Evolutionary conservation across 2,113 vertebrate genomes (phyloP).

Genomic region (Python bivittatus): DNA sequence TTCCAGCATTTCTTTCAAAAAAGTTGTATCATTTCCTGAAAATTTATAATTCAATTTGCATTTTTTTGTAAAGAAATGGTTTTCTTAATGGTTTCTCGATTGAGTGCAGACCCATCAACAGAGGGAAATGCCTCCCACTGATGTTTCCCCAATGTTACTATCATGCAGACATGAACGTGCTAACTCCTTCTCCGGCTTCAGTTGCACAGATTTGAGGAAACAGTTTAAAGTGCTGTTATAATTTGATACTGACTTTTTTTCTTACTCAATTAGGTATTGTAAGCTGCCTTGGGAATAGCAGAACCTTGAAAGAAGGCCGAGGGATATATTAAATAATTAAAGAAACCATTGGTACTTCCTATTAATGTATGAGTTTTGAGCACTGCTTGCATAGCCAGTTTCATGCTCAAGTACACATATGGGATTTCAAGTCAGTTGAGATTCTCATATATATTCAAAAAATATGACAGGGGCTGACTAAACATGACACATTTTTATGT

Average conservation of each 20-base stretch:
- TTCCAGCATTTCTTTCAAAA: not conserved
- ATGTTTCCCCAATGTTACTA: not conserved
- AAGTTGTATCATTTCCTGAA: not conserved
- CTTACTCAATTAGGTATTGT: not conserved
- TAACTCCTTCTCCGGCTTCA: not conserved
- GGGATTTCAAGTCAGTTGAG: not conserved
- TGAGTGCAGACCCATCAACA: not conserved
- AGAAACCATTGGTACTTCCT: not conserved
- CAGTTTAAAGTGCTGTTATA: not conserved
- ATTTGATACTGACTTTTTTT: not conserved
- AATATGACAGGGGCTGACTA: conserved; percentile 22
- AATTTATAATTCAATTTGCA: not conserved
- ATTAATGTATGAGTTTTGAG: not conserved
- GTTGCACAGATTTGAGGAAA: not conserved
- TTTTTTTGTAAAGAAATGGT: not conserved
- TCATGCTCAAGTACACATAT: not conserved
- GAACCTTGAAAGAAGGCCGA: not conserved
- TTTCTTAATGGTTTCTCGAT: not conserved
- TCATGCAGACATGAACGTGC: not conserved
- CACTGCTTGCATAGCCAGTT: not conserved
- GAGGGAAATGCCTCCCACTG: not conserved
- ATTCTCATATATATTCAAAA: conserved; percentile 23
- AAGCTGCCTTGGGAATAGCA: not conserved
- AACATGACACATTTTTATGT: conserved; percentile 1
- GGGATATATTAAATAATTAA: not conserved